Base-by-base conservation (phyloP, 2,888 invertebrate genomes). In the Erebia palarica region DNA sequence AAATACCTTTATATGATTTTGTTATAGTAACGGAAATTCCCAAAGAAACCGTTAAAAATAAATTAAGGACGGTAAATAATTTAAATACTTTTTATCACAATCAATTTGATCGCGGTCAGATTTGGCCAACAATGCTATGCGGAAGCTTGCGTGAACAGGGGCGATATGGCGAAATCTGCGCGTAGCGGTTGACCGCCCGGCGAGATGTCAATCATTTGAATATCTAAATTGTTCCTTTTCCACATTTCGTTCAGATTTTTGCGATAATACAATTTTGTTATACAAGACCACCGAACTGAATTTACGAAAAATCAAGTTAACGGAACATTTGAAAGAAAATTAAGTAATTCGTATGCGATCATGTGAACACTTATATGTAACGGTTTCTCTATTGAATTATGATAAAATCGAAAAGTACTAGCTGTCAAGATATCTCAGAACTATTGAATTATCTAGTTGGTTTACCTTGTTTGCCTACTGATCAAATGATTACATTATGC, bases 181-280 rank as follows among this genome's bases (percentile, higher is more conserved):
- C 76, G 63, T 67, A 73, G 80, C 82, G 84, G 81, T 83, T 90
- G 92, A 88, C 92, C 92, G 88, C 92, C 92, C 80, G 88, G 88
- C 79, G 92, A 87, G 91, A 91, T 91, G 92, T 92, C 92, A 92
- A 92, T 92, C 92, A 91, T 92, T 92, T 92, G 88, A 92, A 92
- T 92, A 91, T 86, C 84, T 80, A 86, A 84, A 87, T 89, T 88
- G 86, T 88, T 86, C 85, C 84, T 82, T 88, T 86, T 86, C 84
- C 87, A 82, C 81, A 87, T 89, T 87, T 85, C 85, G 85, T 84
- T 84, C 77, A 88, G 92, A 92, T 92, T 85, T 72, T 85, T 74
- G 78, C 87, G 92, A 92, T 92, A 91, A 86, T 84, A 80, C 80
- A 81, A 87, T 86, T 86, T 85, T 79, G 83, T 85, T 87, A 86